Evolutionary conservation across 2,888 invertebrate species (phyloP), one percentile per base, ranked within the genome.

Genomic region (Temnothorax unifasciatus): DNA sequence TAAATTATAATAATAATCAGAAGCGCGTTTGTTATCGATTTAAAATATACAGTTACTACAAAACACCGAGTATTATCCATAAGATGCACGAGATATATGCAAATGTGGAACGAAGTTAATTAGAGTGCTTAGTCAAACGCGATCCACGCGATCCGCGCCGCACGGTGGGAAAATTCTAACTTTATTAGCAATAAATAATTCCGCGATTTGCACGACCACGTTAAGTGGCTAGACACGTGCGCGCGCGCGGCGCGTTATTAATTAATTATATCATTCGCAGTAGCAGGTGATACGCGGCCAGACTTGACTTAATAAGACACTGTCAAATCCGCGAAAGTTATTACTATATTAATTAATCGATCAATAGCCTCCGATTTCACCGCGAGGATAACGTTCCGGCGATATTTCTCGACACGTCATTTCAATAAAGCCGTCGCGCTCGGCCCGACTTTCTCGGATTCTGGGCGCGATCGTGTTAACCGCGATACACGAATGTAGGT

Each of bases 101-200:
- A 69, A 71, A 73, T 47, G 21, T 21, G 57, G 21, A 79, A 44
- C 21, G 29, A 71, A 54, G 29, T 57, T 54, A 77, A 57, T 71
- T 71, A 18, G 29, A 21, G 77, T 44, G 47, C 44, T 57, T 73
- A 79, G 47, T 18, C 41, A 21, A 63, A 59, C 44, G 74, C 64
- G 75, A 75, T 63, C 44, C 59, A 59, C 44, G 74, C 66, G 76
- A 75, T 34, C 38, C 50, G 21, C 29, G 29, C 61, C 41, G n/a
- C 11, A 4, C 34, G 50, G 18, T 76, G 69, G 41, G 54, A 69
- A 77, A 57, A 69, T 71, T 79, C 21, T 34, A 34, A 47, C 47
- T 71, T 44, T 79, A 73, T 57, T 57, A 25, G 34, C 44, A 34
- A 79, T 47, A 73, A 79, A 79, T 79, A 79, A 79, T 79, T 73